These are phyloP conservation scores for Ibycter americanus DNA, from an alignment of 2,797 vertebrate species.

Conservation along the genomic window DNA sequence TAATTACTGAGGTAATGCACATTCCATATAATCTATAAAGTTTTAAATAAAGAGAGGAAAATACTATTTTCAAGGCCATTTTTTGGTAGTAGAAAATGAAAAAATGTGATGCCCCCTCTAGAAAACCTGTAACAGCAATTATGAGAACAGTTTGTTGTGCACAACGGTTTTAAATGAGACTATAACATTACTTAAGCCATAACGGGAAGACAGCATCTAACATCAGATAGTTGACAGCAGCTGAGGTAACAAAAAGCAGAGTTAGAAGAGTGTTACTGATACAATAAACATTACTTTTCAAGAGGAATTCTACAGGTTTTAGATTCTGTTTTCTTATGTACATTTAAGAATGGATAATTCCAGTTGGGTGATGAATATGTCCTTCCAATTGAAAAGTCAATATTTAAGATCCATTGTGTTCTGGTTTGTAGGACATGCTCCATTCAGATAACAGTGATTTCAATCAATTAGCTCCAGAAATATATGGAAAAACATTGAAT, in stretches of 20 bases:
- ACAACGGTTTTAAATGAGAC: background rate
- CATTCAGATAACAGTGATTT: conserved; percentile 47
- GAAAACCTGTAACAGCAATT: background rate
- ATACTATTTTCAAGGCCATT: background rate
- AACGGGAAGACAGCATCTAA: background rate
- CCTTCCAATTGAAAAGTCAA: conserved; percentile 46
- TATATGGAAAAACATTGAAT: background rate
- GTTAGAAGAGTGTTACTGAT: background rate
- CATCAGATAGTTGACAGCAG: background rate
- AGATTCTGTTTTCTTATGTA: background rate
- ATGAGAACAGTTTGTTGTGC: background rate
- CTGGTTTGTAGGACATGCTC: conserved; percentile 29
- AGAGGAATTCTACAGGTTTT: background rate
- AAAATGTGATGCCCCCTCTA: background rate
- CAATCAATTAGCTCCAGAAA: conserved; percentile 40
- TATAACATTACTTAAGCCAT: background rate
- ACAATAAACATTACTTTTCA: conserved; percentile 11
- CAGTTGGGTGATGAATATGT: conserved; percentile 10
- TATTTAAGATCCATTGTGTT: conserved; percentile 47
- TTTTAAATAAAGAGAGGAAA: background rate
- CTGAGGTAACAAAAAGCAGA: conserved; percentile 2
- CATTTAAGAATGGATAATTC: conserved; percentile 31
- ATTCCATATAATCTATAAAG: background rate
- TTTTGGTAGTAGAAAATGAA: conserved; percentile 10
- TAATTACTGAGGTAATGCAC: background rate